Evolutionary conservation across 2,888 invertebrate genomes (phyloP).

Genomic region (Ectobius pallidus): DNA sequence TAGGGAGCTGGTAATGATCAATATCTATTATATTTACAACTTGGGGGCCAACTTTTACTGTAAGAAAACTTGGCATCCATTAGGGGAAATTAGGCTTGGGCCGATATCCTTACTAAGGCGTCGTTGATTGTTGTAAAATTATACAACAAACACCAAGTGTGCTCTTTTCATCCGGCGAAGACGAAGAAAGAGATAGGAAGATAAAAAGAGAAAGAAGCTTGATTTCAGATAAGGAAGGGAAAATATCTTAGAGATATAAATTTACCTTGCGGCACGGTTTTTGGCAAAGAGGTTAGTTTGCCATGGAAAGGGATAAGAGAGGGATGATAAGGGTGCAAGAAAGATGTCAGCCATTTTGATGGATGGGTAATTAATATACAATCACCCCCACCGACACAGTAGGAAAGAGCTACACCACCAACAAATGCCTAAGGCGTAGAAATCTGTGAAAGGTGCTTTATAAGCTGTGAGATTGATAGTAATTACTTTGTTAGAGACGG

Average conservation of each 20-base stretch:
- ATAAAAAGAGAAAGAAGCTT: not conserved
- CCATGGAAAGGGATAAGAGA: not conserved
- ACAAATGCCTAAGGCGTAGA: conserved; percentile 6
- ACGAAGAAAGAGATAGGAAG: not conserved
- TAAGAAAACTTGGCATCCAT: conserved; percentile 20
- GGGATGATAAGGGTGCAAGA: conserved; percentile 8
- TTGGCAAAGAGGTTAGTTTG: conserved; percentile 13
- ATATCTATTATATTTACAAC: not conserved
- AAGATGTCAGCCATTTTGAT: conserved; percentile 32
- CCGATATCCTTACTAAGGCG: conserved; percentile 25
- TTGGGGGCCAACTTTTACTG: not conserved
- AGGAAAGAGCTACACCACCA: not conserved
- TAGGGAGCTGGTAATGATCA: conserved; percentile 9
- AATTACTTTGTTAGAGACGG: conserved; percentile 22
- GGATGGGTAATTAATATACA: conserved; percentile 42
- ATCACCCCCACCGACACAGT: conserved; percentile 28
- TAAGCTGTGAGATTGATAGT: conserved; percentile 29
- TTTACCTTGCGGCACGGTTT: conserved; percentile 20
- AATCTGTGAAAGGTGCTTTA: conserved; percentile 30
- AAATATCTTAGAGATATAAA: conserved; percentile 11
- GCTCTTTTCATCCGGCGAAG: not conserved
- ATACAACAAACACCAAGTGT: conserved; percentile 15
- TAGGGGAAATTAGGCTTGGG: conserved; percentile 18
- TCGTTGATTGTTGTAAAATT: conserved; percentile 24
- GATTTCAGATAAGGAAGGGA: conserved; percentile 2